Evolutionary conservation across 2,797 vertebrate genomes (phyloP), one percentile per base, ranked within the genome.

Genomic region (Xenentodon cancila): DNA sequence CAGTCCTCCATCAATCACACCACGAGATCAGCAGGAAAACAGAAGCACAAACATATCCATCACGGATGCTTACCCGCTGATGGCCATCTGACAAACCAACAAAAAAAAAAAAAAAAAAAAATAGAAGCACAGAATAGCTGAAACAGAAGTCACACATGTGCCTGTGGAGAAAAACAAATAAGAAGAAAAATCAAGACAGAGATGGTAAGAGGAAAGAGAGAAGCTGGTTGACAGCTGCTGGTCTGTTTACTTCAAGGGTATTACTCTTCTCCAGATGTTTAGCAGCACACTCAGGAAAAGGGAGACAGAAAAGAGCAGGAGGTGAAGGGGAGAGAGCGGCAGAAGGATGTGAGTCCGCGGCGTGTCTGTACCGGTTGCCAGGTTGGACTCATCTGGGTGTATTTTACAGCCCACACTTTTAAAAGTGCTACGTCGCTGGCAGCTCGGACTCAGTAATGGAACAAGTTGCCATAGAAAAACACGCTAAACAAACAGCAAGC

Each of bases 201-300:
- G 78, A 80, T 71, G 78, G 79, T 27, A 44, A 68, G 32, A 42
- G 64, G 63, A 61, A 55, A 49, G 57, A 80, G 79, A 68, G 69
- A 76, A 82, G 85, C 75, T 81, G 81, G 86, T 70, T 79, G 78
- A 89, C 91, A 93, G 89, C 87, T 92, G 92, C 81, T 86, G 79
- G 64, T 85, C 84, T 92, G 88, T 92, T 93, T 91, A 91, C 85
- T 79, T 59, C 18, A 25, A 78, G 80, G 55, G 87, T 73, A 83
- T 84, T 54, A 13, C 85, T 90, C 70, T 91, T 92, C 88, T 90
- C 88, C 91, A 93, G 91, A 93, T 92, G 91, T 90, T 88, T 65
- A 80, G 81, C 75, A 77, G 68, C 70, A 71, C 75, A 78, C 72
- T 81, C 80, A 84, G 82, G 79, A 90, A 88, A 77, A 60, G 48